Percentiles rank a stretch among this genome's conserved stretches.
These are phyloP conservation scores for Odontamblyopus rebecca DNA, from an alignment of 2,797 vertebrate genomes.

Conservation along the genomic window DNA sequence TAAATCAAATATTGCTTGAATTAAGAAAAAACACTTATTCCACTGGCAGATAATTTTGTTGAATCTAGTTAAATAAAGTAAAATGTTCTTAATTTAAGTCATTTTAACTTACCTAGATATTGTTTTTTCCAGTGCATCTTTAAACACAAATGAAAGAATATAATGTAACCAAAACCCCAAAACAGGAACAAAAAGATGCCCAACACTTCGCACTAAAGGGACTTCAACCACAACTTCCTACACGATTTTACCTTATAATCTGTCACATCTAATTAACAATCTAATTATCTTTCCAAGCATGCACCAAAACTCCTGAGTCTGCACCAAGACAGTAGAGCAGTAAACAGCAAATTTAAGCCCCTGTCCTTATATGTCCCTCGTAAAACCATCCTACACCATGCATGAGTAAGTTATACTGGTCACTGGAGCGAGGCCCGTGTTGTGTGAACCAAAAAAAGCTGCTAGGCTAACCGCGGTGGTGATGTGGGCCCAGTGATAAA, in stretches of 20 bases:
- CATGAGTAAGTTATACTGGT: slow-evolving; percentile 18
- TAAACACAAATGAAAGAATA: no score
- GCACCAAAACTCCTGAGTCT: background rate
- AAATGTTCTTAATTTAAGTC: no score
- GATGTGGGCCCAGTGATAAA: slow-evolving; percentile 64
- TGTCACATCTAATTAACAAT: background rate
- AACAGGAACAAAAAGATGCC: background rate
- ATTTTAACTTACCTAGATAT: no score
- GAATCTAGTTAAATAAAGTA: no score
- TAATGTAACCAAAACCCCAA: background rate
- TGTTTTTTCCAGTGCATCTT: no score
- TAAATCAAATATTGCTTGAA: no score
- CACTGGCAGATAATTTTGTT: no score
- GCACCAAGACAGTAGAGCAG: background rate
- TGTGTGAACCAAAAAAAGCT: slow-evolving; percentile 53
- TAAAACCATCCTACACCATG: slow-evolving; percentile 8
- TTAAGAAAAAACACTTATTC: no score
- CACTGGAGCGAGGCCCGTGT: slow-evolving; percentile 10
- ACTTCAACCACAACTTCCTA: background rate
- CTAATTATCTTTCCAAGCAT: background rate
- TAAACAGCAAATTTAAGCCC: background rate
- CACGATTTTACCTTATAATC: background rate
- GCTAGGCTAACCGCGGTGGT: slow-evolving; percentile 39
- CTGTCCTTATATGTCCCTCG: slow-evolving; percentile 8
- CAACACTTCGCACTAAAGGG: background rate